Conservation (phyloP, 2,888 invertebrate genomes). For the Phaonia tiefii region DNA sequence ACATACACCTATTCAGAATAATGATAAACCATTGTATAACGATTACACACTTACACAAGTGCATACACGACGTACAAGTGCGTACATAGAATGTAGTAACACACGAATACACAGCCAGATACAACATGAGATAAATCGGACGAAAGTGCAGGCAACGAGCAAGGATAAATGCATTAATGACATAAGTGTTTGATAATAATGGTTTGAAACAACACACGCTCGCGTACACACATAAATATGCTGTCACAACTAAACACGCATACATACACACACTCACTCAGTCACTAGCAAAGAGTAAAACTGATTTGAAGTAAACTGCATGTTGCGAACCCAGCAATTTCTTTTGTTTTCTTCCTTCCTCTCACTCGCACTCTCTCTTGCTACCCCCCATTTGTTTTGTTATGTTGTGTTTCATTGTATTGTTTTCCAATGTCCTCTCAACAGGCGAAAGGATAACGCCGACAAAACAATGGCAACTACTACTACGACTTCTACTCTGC, state of each 20-base stretch:
- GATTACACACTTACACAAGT: not conserved
- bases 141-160: slow-evolving; percentile 34
- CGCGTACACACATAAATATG: not conserved
- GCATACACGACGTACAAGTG: not conserved
- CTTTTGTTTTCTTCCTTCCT: not conserved
- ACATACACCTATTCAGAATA: not conserved
- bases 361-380: not conserved
- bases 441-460: slow-evolving; percentile 24
- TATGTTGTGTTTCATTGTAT: slow-evolving; percentile 12
- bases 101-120: not conserved
- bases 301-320: slow-evolving; percentile 38
- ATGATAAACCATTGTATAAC: not conserved
- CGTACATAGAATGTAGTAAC: not conserved
- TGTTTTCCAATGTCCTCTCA: slow-evolving; percentile 9
- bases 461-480: not conserved
- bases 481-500: no score
- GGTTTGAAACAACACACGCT: slow-evolving; percentile 47
- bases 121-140: slow-evolving; percentile 8
- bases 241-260: not conserved
- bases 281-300: no score
- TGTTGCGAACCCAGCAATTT: slow-evolving; percentile 1
- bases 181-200: slow-evolving; percentile 61
- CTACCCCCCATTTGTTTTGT: no score
- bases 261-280: slow-evolving; percentile 11
- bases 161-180: slow-evolving; percentile 66